Evolutionary conservation across 2,797 vertebrate species (phyloP).

Genomic region (Sibirionetta formosa): DNA sequence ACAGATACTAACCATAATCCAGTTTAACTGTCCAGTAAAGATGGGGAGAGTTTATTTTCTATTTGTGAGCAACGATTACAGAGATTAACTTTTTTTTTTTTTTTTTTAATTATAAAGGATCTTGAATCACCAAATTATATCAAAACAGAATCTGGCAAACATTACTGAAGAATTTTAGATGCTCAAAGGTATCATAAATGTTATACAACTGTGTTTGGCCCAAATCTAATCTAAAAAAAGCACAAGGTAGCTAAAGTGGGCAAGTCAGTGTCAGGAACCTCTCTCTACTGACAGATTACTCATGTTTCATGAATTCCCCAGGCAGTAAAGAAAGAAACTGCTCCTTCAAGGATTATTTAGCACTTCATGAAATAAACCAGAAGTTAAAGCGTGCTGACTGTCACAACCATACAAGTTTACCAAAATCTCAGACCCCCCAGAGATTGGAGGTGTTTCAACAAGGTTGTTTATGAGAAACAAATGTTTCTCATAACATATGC

Average conservation of each 20-base stretch:
- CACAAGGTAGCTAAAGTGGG: background rate
- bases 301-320: background rate
- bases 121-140: background rate
- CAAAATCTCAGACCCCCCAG: background rate
- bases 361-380: background rate
- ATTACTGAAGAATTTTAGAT: background rate
- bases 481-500: background rate
- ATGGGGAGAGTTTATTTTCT: background rate
- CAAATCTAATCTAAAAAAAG: background rate
- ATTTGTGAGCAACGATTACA: background rate
- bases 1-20: background rate
- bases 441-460: background rate
- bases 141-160: background rate
- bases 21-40: background rate
- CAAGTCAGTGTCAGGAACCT: background rate
- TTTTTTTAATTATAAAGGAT: background rate
- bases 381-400: background rate
- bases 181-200: background rate
- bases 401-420: background rate
- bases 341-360: background rate
- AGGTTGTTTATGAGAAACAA: no score
- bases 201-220: background rate
- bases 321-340: background rate
- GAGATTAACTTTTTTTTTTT: background rate
- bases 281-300: background rate